A percentile compares a stretch with the other conserved stretches of the same genome.
Evolutionary conservation across 1,140 invertebrate genomes (phyloP).

Genomic region (Acromyrmex charruanus): DNA sequence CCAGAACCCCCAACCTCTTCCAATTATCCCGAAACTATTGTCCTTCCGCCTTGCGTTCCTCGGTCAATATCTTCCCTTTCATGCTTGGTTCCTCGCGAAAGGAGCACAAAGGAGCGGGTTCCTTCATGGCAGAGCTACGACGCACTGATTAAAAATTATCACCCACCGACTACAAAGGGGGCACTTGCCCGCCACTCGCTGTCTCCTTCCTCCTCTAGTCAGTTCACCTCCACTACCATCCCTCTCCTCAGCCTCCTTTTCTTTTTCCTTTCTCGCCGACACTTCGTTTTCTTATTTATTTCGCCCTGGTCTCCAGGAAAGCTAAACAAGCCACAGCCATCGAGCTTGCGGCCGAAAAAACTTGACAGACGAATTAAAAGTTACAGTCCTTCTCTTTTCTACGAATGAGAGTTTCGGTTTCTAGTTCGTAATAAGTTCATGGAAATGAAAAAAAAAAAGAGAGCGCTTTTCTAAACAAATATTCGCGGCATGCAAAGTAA

Average conservation of each 20-base stretch:
- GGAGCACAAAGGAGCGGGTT: conserved; percentile 74
- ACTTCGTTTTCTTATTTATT: conserved; percentile 75
- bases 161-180: conserved; percentile 80
- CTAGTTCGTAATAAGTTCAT: not conserved
- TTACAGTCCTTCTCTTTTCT: conserved; percentile 50
- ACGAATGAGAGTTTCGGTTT: conserved; percentile 9
- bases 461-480: conserved; percentile 6
- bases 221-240: not conserved
- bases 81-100: conserved; percentile 66
- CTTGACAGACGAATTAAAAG: conserved; percentile 79
- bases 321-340: conserved; percentile 72
- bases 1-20: conserved; percentile 69
- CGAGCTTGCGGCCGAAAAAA: conserved; percentile 69
- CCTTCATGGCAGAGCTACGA: conserved; percentile 74
- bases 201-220: conserved; percentile 32
- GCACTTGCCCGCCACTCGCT: conserved; percentile 65
- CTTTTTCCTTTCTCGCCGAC: conserved; percentile 52
- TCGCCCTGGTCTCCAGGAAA: conserved; percentile 62
- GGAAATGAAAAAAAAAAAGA: conserved; percentile 8
- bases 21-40: conserved; percentile 79
- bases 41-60: conserved; percentile 68
- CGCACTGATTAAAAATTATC: conserved; percentile 83
- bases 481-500: not conserved
- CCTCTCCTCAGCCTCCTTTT: not conserved
- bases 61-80: conserved; percentile 70